Evolutionary conservation across 2,888 invertebrate species (phyloP), one percentile per base, ranked within the genome.

Genomic region (Ganaspis brasiliensis): DNA sequence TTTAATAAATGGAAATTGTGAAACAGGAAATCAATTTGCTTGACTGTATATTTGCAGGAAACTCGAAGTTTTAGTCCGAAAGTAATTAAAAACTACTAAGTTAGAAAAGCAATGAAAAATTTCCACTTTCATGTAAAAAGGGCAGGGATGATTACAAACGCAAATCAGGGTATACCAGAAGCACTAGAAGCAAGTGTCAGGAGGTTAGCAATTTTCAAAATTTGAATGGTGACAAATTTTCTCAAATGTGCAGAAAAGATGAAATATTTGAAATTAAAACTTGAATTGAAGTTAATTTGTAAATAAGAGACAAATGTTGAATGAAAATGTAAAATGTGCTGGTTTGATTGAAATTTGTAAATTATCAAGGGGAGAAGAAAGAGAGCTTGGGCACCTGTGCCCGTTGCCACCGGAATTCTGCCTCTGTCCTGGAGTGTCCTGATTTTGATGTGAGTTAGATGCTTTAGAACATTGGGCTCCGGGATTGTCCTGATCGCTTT

Each of bases 401-500:
- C 87, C 88, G 81, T 89, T 89, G 76, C 87, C 89, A 79, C 84
- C 83, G 21, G 85, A 82, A 72, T 85, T 88, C 56, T 78, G 61
- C 21, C 76, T 16, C 56, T 72, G 79, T 70, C 56, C 78, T 67
- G 77, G 79, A 26, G 74, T 74, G 21, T 74, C 77, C 79, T 85
- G 85, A 59, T 82, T 79, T 49, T 81, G 82, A 9, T 76, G 73
- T 73, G 79, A 45, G 24, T 79, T 79, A 35, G 84, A 81, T 72
- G 85, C 79, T 85, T 83, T 88, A 8, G 89, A 89, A 63, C 86
- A 86, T 75, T 88, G 87, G 35, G 87, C 88, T 31, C 85, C 86
- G 89, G 93, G 78, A 74, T 86, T 93, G 89, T 93, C 93, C 52
- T 86, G 81, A 76, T 91, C 91, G 89, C 86, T 83, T 75, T 94